A percentile compares a stretch with the other conserved stretches of the same genome.
These are phyloP conservation scores for Philaenus spumarius DNA, from an alignment of 1,140 invertebrate genomes.

Conservation along the genomic window DNA sequence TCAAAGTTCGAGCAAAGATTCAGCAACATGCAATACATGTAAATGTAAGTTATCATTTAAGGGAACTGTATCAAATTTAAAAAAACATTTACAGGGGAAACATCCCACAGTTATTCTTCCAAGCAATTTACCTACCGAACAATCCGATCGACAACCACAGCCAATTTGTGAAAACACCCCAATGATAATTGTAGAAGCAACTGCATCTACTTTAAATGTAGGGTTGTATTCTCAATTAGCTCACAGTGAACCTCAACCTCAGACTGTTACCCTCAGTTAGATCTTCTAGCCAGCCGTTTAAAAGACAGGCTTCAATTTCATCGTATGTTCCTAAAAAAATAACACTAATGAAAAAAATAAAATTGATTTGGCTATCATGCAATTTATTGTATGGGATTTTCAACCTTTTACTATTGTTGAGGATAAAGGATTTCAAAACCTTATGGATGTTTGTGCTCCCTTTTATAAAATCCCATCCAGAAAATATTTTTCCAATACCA, in stretches of 20 bases:
- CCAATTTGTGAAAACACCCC: neutral
- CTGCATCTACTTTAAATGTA: neutral
- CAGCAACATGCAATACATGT: too few species aligned
- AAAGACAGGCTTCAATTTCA: neutral
- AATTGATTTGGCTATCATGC: neutral
- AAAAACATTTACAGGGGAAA: neutral
- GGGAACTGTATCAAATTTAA: too few species aligned
- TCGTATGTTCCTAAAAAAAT: neutral
- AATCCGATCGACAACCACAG: neutral
- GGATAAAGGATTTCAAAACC: neutral
- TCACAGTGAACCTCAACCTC: neutral
- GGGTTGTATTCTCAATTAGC: neutral
- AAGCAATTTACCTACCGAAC: neutral
- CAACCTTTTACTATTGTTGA: neutral
- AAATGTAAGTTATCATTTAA: too few species aligned
- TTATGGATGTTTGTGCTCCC: neutral
- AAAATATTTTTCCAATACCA: neutral
- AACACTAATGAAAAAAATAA: neutral
- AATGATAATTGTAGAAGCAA: neutral
- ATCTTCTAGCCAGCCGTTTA: neutral
- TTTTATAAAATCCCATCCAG: neutral
- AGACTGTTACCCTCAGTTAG: neutral
- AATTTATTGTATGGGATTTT: neutral
- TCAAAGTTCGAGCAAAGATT: too few species aligned
- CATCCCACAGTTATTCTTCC: neutral